phyloP scores from a whole-genome alignment of 2,797 vertebrate genomes.

The Discoglossus pictus region DNA sequence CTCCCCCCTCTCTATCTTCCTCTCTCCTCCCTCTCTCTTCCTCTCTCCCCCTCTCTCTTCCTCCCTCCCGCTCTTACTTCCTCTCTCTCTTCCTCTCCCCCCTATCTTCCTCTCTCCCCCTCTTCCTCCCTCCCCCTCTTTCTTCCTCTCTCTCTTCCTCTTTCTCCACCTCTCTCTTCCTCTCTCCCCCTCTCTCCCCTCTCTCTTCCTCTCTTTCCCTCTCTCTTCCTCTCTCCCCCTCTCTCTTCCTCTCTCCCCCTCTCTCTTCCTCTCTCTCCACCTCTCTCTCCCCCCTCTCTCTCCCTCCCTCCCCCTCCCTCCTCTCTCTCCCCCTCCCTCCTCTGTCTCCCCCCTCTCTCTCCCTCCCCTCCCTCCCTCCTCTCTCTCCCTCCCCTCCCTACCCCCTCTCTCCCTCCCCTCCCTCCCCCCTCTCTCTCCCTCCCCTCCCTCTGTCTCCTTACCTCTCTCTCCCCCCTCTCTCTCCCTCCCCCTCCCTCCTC shows the following conservation, averaged over 20 bases:
- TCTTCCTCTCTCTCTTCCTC: too few relatives aligned
- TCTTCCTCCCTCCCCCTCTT: too few relatives aligned
- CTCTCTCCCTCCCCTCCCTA: background rate
- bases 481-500: background rate
- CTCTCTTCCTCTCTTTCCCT: background rate
- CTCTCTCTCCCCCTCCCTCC: background rate
- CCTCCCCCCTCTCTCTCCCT: background rate
- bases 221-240: background rate
- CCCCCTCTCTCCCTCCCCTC: background rate
- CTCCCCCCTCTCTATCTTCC: too few relatives aligned
- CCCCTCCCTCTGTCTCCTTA: background rate
- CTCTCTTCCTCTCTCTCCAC: background rate
- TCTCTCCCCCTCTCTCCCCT: too few relatives aligned
- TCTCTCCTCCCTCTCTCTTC: too few relatives aligned
- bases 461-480: background rate
- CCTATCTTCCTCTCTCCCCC: too few relatives aligned
- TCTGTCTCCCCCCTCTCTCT: background rate
- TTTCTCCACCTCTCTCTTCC: too few relatives aligned
- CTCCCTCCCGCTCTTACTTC: too few relatives aligned
- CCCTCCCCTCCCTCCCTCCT: background rate
- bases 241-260: background rate
- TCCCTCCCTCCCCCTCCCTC: background rate
- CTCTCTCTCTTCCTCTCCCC: too few relatives aligned
- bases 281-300: background rate
- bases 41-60: too few relatives aligned